Percentiles rank a stretch among this genome's conserved stretches.
Evolutionary conservation across 2,113 vertebrate species (phyloP).

Genomic region (Mirounga angustirostris): DNA sequence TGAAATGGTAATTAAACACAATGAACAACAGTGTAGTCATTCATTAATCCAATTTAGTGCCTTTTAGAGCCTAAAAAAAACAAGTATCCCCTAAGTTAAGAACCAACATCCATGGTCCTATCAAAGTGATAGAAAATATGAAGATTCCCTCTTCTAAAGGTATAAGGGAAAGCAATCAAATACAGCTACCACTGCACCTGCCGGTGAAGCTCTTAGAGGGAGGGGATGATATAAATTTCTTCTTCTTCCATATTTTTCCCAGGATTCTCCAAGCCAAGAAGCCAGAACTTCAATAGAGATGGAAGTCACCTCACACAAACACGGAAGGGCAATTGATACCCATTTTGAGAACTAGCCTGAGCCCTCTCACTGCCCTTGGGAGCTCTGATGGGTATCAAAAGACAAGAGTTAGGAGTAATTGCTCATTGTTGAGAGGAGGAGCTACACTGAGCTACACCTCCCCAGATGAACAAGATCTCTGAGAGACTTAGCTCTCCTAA

Average conservation of each 20-base stretch:
- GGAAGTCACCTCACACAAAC: neutral
- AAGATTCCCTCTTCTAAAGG: neutral
- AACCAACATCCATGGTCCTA: neutral
- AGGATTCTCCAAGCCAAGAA: neutral
- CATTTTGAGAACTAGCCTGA: neutral
- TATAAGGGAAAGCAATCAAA: neutral
- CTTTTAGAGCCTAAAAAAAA: neutral
- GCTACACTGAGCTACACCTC: neutral
- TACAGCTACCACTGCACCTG: neutral
- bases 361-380: neutral
- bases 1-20: neutral
- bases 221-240: neutral
- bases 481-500: neutral
- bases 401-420: neutral
- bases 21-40: neutral
- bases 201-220: neutral
- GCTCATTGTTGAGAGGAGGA: neutral
- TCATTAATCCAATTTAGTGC: neutral
- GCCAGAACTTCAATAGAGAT: neutral
- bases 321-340: neutral
- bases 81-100: neutral
- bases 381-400: neutral
- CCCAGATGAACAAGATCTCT: rapidly evolving
- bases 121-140: neutral
- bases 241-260: neutral